Base-by-base conservation (phyloP, 2,797 vertebrate species). In the Karalla daura region DNA sequence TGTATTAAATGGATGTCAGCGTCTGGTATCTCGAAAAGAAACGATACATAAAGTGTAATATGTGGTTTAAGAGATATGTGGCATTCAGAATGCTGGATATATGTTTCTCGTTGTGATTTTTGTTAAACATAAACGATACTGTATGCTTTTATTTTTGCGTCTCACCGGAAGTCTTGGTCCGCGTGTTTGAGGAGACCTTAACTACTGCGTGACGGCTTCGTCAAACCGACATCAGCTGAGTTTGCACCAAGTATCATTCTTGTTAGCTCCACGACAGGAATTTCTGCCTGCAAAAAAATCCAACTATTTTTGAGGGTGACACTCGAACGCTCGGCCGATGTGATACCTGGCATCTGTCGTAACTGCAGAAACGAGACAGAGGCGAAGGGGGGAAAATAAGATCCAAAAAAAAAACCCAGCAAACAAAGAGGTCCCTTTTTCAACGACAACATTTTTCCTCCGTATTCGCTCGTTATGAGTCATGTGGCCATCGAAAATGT, bases 401-500 rank as follows among this genome's bases (percentile, higher is more conserved):
- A 78, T 40, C 36, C n/a, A n/a, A n/a, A 86, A 79, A 81, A 71
- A 86, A 87, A 89, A 89, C 88, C 90, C 88, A 89, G 89, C 91
- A 83, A 91, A 93, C 92, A 93, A 93, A 93, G 92, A 90, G 91
- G 76, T 80, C 78, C 84, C 84, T 84, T 91, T 92, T 86, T 87
- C 76, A 86, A 65, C 91, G 91, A 83, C 86, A 91, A 81, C 83
- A 91, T 91, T 89, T 89, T 86, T 87, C 90, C 92, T 94, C 92
- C 88, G 86, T 95, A 93, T 93, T 94, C 95, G 90, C 94, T 96
- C 96, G 97, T 97, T 96, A 98, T 98, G 96, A 98, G 96, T 98
- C 97, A 98, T 98, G 97, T 98, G 97, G 95, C 96, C 91, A 95
- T 97, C 88, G 97, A 98, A 90, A 97, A 95, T 96, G 95, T 95